Conservation (phyloP, 2,888 invertebrate genomes). For the Lasioglossum leucozonium region DNA sequence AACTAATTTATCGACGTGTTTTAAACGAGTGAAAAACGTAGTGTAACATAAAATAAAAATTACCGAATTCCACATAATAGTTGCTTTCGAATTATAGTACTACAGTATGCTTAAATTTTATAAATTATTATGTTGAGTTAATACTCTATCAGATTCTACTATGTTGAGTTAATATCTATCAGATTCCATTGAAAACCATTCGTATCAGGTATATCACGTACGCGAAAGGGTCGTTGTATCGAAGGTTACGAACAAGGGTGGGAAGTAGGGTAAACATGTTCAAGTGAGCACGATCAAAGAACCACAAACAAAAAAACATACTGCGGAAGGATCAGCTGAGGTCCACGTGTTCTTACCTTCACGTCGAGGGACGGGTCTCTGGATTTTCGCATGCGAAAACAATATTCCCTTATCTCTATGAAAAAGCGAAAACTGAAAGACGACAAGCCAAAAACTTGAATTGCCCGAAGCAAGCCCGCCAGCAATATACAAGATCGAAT, state of each 20-base stretch:
- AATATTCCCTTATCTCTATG: neutral
- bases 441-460: neutral
- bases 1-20: neutral
- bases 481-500: neutral
- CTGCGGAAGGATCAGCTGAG: neutral
- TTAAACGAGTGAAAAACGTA: neutral
- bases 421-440: neutral
- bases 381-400: neutral
- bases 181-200: neutral
- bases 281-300: neutral
- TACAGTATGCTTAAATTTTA: neutral
- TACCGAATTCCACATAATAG: neutral
- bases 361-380: neutral
- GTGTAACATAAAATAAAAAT: neutral
- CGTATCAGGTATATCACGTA: neutral
- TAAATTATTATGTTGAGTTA: too few relatives aligned
- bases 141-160: too few relatives aligned
- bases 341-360: neutral
- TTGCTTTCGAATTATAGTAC: neutral
- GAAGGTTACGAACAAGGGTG: neutral
- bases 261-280: neutral
- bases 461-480: neutral
- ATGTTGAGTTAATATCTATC: too few relatives aligned
- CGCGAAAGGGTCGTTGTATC: neutral
- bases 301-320: neutral